Evolutionary conservation across 2,113 vertebrate genomes (phyloP).

Genomic region (Patagioenas fasciata): DNA sequence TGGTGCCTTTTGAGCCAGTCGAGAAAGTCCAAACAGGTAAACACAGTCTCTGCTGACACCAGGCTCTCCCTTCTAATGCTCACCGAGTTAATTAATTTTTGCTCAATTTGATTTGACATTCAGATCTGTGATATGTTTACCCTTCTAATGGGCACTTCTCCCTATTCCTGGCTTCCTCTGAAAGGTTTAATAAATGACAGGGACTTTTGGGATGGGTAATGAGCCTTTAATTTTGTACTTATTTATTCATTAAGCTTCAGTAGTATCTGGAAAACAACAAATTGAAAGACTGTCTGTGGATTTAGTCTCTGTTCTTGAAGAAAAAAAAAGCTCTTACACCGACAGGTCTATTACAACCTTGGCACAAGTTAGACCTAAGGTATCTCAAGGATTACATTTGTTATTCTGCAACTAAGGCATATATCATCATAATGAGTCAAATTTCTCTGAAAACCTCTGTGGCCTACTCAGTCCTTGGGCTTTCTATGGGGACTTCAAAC

Average conservation of each 20-base stretch:
- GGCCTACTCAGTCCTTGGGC: background rate
- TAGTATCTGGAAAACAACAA: slow-evolving; percentile 4
- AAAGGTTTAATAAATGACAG: slow-evolving; percentile 55
- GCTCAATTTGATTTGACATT: slow-evolving; percentile 60
- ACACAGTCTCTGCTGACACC: slow-evolving; percentile 5
- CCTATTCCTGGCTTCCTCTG: slow-evolving; percentile 19
- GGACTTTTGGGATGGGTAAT: slow-evolving; percentile 33
- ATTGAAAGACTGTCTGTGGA: background rate
- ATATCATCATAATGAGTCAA: background rate
- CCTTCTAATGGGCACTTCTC: slow-evolving; percentile 54
- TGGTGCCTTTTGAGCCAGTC: background rate
- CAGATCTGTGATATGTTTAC: slow-evolving; percentile 57
- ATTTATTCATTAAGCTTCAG: slow-evolving; percentile 52
- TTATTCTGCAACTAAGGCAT: background rate
- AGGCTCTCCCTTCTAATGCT: slow-evolving; percentile 13
- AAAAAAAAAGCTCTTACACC: background rate
- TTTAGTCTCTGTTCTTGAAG: background rate
- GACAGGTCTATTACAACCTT: background rate
- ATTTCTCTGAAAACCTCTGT: background rate
- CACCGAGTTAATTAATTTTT: slow-evolving; percentile 44
- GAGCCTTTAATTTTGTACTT: slow-evolving; percentile 59
- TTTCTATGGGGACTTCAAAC: background rate
- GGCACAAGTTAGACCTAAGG: background rate
- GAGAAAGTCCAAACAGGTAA: slow-evolving; percentile 15
- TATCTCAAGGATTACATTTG: background rate